Conservation (phyloP, 2,797 vertebrate species). For the Sebastes taczanowskii region DNA sequence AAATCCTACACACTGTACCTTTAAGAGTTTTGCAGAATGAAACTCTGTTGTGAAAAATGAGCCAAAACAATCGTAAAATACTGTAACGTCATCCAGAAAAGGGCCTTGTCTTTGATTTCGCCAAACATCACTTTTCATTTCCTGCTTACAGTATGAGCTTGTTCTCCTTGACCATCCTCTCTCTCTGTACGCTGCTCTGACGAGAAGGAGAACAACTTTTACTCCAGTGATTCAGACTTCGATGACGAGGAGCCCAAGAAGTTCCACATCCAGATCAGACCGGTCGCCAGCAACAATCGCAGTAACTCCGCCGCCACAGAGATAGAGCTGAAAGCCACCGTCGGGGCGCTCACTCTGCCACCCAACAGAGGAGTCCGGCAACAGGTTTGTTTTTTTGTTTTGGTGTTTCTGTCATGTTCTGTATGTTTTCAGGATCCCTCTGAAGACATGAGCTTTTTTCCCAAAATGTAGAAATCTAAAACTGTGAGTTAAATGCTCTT, state of each 20-base stretch:
- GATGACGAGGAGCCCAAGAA: conserved; percentile 93
- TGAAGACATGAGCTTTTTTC: not conserved
- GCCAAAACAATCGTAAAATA: not conserved
- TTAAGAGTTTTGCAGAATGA: not conserved
- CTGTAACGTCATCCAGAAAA: not conserved
- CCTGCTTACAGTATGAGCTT: not conserved
- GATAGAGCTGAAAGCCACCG: conserved; percentile 90
- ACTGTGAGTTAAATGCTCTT: not conserved
- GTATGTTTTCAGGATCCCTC: not conserved
- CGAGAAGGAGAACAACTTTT: conserved; percentile 84
- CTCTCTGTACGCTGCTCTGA: conserved; percentile 73
- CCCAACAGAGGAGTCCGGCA: conserved; percentile 80
- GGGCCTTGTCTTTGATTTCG: fast-evolving
- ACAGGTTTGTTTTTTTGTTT: conserved; percentile 27
- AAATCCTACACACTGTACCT: no score
- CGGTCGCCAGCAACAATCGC: conserved; percentile 78
- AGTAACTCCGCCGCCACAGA: conserved; percentile 82
- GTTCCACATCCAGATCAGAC: conserved; percentile 92
- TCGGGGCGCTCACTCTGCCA: conserved; percentile 89
- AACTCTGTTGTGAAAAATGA: not conserved
- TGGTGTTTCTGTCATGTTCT: not conserved
- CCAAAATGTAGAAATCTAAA: not conserved
- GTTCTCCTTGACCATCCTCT: conserved; percentile 66
- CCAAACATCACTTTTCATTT: not conserved
- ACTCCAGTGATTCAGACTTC: conserved; percentile 95